These are phyloP conservation scores for Brachionus calyciflorus DNA, from an alignment of 1,140 invertebrate species.

Conservation along the genomic window DNA sequence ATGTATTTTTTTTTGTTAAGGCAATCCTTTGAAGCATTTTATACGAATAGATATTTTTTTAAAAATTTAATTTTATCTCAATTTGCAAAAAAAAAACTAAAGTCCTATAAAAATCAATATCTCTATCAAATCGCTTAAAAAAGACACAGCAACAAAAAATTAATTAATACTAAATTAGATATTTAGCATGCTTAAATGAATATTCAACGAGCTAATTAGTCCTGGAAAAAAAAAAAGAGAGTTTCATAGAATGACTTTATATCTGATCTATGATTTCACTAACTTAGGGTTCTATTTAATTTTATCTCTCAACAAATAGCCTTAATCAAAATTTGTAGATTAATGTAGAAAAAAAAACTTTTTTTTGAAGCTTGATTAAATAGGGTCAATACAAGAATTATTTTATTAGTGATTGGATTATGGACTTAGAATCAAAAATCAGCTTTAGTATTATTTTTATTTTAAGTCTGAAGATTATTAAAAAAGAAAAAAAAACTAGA, in stretches of 20 bases:
- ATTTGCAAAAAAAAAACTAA: too few species aligned
- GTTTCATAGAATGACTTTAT: too few species aligned
- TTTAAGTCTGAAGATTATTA: not conserved
- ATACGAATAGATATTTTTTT: too few species aligned
- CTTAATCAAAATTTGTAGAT: not conserved
- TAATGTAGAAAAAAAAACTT: not conserved
- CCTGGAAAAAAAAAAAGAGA: too few species aligned
- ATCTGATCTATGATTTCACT: slow-evolving; percentile 1
- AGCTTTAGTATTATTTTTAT: not conserved
- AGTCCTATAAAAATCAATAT: slow-evolving; percentile 39
- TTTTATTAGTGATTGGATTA: not conserved
- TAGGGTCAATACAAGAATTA: not conserved
- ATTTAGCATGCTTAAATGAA: slow-evolving; percentile 35
- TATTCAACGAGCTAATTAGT: slow-evolving; percentile 17
- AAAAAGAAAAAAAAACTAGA: not conserved
- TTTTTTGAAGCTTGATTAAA: slow-evolving; percentile 12
- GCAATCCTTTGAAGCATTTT: too few species aligned
- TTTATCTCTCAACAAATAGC: not conserved
- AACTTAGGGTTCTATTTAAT: slow-evolving; percentile 34
- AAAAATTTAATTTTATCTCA: too few species aligned
- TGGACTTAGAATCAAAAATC: slow-evolving; percentile 14
- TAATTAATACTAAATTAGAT: slow-evolving; percentile 18
- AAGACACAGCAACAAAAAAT: not conserved
- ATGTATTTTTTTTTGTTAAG: too few species aligned
- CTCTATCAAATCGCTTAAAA: slow-evolving; percentile 8